A percentile compares a stretch with the other conserved stretches of the same genome.
Evolutionary conservation across 2,797 vertebrate species (phyloP).

Genomic region (Microchirus variegatus): DNA sequence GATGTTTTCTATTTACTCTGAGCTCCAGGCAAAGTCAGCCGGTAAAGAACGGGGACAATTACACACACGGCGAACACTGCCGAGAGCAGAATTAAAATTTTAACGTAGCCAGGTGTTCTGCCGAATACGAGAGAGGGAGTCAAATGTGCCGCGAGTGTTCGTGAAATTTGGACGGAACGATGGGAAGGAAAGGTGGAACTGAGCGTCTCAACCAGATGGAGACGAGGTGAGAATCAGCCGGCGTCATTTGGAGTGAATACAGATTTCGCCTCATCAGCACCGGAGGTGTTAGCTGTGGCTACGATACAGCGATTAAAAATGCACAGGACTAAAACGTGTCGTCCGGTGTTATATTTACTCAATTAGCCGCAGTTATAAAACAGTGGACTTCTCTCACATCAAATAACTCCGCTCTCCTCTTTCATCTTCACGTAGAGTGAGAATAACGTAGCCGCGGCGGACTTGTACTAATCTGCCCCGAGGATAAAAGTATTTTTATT

Average conservation of each 20-base stretch:
- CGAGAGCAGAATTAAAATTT: slow-evolving; percentile 59
- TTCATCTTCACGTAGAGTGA: no score
- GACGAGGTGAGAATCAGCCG: slow-evolving; percentile 1
- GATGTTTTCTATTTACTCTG: neutral
- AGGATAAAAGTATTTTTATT: slow-evolving; percentile 10
- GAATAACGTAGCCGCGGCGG: no score
- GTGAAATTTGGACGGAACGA: slow-evolving; percentile 26
- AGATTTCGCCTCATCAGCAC: slow-evolving; percentile 3
- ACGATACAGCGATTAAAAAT: slow-evolving; percentile 7
- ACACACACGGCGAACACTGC: slow-evolving; percentile 59
- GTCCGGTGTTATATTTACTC: no score
- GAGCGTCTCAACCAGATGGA: no score
- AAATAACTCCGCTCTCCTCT: slow-evolving; percentile 9
- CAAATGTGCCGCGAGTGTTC: slow-evolving; percentile 28
- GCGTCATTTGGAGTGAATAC: neutral
- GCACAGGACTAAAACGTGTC: no score
- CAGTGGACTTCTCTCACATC: neutral
- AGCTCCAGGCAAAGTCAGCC: no score
- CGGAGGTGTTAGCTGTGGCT: neutral
- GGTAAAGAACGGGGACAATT: slow-evolving; percentile 2
- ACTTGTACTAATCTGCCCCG: slow-evolving; percentile 1
- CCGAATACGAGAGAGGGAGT: slow-evolving; percentile 9
- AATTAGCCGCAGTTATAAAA: no score
- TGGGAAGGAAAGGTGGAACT: neutral
- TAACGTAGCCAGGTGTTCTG: slow-evolving; percentile 60